Conservation (phyloP, 2,113 vertebrate species). For the Protomyctophum bolini region DNA sequence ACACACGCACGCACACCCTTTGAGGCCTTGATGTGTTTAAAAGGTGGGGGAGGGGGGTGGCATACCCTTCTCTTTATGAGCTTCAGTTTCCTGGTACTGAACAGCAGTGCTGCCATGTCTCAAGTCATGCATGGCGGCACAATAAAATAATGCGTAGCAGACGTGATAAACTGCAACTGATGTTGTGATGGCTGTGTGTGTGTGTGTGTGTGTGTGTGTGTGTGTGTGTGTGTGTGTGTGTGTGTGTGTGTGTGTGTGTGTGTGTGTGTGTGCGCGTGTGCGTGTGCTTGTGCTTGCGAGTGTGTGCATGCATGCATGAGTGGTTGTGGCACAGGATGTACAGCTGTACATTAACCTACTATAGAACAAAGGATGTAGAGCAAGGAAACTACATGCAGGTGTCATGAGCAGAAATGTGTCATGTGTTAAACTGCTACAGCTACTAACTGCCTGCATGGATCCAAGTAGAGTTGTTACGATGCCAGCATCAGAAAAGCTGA, state of each 20-base stretch:
- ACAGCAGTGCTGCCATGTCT: constrained; percentile 17
- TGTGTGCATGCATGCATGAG: neutral
- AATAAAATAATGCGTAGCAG: constrained; percentile 4
- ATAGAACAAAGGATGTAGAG: neutral
- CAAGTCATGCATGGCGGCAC: constrained; percentile 12
- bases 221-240: neutral
- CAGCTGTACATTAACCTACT: neutral
- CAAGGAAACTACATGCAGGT: neutral
- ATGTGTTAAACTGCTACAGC: neutral
- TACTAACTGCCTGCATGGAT: neutral
- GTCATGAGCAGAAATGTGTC: neutral
- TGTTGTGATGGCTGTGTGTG: neutral
- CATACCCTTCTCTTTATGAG: constrained; percentile 37
- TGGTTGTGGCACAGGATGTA: neutral
- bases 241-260: neutral
- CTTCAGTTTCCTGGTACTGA: constrained; percentile 28
- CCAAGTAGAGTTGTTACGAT: neutral
- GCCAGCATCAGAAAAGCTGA: neutral
- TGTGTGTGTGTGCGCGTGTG: no score
- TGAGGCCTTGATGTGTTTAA: constrained; percentile 17
- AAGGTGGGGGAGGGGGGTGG: neutral
- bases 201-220: constrained; percentile 2
- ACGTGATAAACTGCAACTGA: neutral
- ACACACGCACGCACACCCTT: constrained; percentile 19
- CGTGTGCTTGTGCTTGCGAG: neutral